Percentiles rank a stretch among this genome's conserved stretches.
Conservation (phyloP, 2,113 vertebrate genomes). For the Edolisoma coerulescens region DNA sequence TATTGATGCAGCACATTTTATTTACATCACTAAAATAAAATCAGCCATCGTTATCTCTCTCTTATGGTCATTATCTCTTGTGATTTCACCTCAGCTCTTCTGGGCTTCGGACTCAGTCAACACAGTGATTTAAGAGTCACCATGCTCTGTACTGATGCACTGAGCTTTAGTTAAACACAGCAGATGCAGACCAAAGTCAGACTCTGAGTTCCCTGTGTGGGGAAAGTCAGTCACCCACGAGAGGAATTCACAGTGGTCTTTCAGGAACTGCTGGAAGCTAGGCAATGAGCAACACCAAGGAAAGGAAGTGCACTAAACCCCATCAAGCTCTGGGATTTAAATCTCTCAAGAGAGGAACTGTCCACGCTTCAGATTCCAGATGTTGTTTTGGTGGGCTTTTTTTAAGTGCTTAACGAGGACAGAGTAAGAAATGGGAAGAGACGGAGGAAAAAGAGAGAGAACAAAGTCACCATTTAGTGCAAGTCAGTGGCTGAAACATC, state of each 20-base stretch:
- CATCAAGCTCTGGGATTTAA: background rate
- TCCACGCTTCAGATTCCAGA: background rate
- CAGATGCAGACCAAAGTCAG: background rate
- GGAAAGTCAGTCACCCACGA: fast-evolving
- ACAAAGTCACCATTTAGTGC: background rate
- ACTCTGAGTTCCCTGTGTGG: background rate
- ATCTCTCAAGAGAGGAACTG: background rate
- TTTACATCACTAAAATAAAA: background rate
- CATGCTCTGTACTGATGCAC: background rate
- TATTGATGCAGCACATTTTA: background rate
- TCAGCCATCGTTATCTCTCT: background rate
- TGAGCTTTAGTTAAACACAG: background rate
- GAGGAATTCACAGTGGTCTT: background rate
- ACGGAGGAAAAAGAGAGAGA: background rate
- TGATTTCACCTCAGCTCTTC: background rate
- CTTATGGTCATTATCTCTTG: background rate
- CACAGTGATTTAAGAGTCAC: background rate
- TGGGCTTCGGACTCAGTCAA: background rate
- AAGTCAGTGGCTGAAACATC: background rate
- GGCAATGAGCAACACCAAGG: background rate
- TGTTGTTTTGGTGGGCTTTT: background rate
- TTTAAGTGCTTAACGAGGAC: background rate
- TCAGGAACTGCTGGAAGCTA: background rate
- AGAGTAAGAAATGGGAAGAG: background rate
- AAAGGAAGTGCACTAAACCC: background rate